phyloP scores from a whole-genome alignment of 2,888 invertebrate species.

The Pristionchus japonicus region DNA sequence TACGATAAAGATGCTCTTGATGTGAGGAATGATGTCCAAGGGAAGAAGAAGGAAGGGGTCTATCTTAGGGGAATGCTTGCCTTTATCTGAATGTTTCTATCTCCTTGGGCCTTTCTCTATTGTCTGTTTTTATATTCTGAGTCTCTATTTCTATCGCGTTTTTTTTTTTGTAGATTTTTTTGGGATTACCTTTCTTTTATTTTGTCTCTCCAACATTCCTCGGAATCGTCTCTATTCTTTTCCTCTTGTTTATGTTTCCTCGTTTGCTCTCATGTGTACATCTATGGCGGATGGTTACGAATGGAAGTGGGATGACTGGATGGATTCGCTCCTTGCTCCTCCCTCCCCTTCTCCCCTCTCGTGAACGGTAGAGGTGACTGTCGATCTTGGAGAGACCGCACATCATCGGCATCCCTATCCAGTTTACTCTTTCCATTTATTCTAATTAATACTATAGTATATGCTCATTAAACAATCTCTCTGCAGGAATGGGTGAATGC shows the following conservation, averaged over 20 bases:
- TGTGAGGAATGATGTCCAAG: conserved; percentile 27
- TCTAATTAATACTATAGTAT: not conserved
- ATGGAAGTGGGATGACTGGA: not conserved
- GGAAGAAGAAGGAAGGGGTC: not conserved
- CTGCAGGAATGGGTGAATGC: conserved; percentile 28
- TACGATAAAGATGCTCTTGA: conserved; percentile 22
- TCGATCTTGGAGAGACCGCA: not conserved
- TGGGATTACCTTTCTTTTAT: not conserved
- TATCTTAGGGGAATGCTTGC: not conserved
- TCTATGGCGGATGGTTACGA: not conserved
- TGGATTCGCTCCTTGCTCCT: not conserved
- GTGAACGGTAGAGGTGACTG: not conserved
- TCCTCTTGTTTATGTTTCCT: not conserved
- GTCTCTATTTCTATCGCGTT: not conserved
- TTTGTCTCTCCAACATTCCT: not conserved
- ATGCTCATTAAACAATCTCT: not conserved
- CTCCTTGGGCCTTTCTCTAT: not conserved
- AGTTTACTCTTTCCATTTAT: not conserved
- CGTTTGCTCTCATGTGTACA: no score
- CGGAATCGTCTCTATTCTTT: not conserved
- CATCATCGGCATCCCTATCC: not conserved
- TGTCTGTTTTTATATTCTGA: not conserved
- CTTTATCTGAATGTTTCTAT: not conserved
- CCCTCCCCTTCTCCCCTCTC: not conserved
- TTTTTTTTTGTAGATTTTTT: not conserved